These are phyloP conservation scores for Diplazon laetatorius DNA, from an alignment of 2,888 invertebrate genomes.

Conservation along the genomic window DNA sequence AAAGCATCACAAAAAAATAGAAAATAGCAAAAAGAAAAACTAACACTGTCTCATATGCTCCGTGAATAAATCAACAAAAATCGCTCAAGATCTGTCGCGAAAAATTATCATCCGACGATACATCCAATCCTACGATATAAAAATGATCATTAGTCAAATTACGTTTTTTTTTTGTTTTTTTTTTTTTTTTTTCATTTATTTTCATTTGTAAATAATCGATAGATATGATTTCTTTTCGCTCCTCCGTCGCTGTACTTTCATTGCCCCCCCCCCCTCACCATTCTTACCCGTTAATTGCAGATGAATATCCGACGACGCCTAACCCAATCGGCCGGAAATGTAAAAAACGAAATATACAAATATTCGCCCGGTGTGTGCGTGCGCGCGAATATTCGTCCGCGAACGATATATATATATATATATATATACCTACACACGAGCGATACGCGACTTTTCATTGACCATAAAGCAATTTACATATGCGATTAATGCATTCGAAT, in stretches of 20 bases:
- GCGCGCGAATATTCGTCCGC: no score
- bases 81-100: neutral
- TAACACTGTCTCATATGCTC: neutral
- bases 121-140: no score
- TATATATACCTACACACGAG: no score
- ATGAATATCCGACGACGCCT: conserved; percentile 9
- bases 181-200: no score
- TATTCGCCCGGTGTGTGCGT: neutral
- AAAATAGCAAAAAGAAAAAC: neutral
- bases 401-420: no score
- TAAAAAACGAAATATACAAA: neutral
- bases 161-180: no score
- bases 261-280: no score
- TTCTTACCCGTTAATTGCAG: conserved; percentile 4
- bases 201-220: no score
- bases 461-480: conserved; percentile 26
- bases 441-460: conserved; percentile 18
- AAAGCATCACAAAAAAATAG: no score
- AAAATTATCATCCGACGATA: neutral
- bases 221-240: neutral
- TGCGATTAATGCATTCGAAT: conserved; percentile 49
- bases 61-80: neutral
- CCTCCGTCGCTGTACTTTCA: neutral
- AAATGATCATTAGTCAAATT: neutral
- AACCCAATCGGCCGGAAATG: conserved; percentile 9